phyloP scores from a whole-genome alignment of 2,797 vertebrate species.

The Poeciliopsis turneri region DNA sequence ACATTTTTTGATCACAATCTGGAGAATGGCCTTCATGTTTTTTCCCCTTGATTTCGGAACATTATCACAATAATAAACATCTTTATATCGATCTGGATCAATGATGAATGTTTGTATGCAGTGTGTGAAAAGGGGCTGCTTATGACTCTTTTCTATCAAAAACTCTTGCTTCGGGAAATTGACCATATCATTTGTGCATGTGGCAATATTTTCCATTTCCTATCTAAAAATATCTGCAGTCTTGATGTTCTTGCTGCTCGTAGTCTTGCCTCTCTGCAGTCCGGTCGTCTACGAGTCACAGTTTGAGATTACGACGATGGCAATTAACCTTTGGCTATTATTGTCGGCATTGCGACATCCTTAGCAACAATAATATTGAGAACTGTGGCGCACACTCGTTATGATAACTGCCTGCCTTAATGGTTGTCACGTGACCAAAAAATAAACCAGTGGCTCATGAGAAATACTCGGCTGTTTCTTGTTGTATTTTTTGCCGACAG shows the following conservation, averaged over 20 bases:
- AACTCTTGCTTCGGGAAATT: not conserved
- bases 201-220: not conserved
- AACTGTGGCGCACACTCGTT: not conserved
- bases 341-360: not conserved
- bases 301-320: not conserved
- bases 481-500: not conserved
- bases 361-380: not conserved
- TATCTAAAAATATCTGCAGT: not conserved
- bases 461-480: not conserved
- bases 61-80: not conserved
- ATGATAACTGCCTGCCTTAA: not conserved
- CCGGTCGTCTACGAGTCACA: not conserved
- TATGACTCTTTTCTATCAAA: not conserved
- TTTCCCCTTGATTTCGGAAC: no score
- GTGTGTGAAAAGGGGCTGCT: not conserved
- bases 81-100: not conserved
- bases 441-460: not conserved
- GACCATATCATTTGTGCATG: not conserved
- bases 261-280: not conserved
- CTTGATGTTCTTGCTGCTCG: not conserved
- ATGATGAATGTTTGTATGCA: not conserved
- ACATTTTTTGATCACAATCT: not conserved
- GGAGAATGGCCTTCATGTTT: not conserved
- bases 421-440: not conserved
- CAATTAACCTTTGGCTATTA: not conserved